Evolutionary conservation across 2,888 invertebrate species (phyloP), one percentile per base, ranked within the genome.

Genomic region (Troides aeacus): DNA sequence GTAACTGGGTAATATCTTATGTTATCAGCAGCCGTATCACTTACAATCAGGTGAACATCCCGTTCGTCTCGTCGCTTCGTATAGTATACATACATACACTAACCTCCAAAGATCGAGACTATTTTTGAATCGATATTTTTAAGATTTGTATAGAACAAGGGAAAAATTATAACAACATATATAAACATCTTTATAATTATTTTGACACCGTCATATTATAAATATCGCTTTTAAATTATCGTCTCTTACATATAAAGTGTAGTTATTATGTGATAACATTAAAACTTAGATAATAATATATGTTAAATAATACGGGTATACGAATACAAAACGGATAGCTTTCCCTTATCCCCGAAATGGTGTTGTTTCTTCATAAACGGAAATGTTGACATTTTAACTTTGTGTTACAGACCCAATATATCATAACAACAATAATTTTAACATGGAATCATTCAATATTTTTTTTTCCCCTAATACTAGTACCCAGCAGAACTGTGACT

Each of bases 181-280:
- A 88, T 84, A 89, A 90, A 91, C 88, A 87, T 88, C 87, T 86
- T 85, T 90, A 89, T 89, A 86, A 85, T 89, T 87, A 88, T 85
- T 86, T 90, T 89, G 90, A 92, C 90, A 90, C 87, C 78, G 90
- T 90, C 91, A 91, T 90, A 84, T 88, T 88, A 87, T 83, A 87
- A 79, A 77, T 76, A 76, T 76, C 75, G 72, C 74, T 78, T 80
- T 79, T 82, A 84, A 83, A 87, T 76, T 73, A 74, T 74, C 71
- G 76, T 77, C 74, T 75, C 74, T 75, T 70, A 75, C 64, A 74
- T 72, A 70, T 74, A 69, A 75, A 58, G 69, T 74, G 46, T 46
- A 46, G 1, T 70, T 72, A 70, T 66, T 63, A 70, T 64, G 56
- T 61, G 63, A 70, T 66, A 64, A 70, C 46, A 57, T 64, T 66